phyloP scores from a whole-genome alignment of 2,888 invertebrate species.

The Pollenia labialis region DNA sequence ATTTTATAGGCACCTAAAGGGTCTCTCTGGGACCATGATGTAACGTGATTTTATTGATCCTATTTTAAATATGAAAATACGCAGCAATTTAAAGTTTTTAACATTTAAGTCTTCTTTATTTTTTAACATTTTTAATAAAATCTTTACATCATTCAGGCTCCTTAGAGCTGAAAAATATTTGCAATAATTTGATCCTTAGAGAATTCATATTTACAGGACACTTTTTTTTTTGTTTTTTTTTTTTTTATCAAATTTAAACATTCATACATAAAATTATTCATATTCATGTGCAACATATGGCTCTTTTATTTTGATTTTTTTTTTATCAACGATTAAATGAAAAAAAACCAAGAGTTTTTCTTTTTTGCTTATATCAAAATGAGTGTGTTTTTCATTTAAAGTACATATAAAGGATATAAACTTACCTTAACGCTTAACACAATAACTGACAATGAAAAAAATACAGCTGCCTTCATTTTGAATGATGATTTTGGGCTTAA shows the following conservation, averaged over 20 bases:
- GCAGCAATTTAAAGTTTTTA: too few species aligned
- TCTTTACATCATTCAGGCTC: too few species aligned
- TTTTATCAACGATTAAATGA: not conserved
- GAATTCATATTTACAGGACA: not conserved
- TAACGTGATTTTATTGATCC: too few species aligned
- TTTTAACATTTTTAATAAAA: too few species aligned
- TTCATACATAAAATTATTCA: not conserved
- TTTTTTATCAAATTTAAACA: not conserved
- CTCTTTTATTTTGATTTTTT: not conserved
- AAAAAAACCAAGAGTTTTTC: not conserved
- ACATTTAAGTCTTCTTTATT: too few species aligned
- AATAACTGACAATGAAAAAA: conserved; percentile 82
- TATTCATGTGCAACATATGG: conserved; percentile 35
- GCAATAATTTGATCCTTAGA: not conserved
- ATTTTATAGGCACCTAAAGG: too few species aligned
- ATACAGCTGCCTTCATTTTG: conserved; percentile 81
- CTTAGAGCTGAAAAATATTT: too few species aligned
- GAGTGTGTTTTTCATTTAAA: not conserved
- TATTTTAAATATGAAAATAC: too few species aligned
- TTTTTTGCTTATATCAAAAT: too few species aligned
- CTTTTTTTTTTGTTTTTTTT: not conserved
- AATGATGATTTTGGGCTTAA: conserved; percentile 3
- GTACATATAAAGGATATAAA: conserved; percentile 49
- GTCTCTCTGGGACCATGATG: too few species aligned
- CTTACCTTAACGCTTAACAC: conserved; percentile 83